phyloP scores from a whole-genome alignment of 2,888 invertebrate species.

The Lasioglossum oenotherae region DNA sequence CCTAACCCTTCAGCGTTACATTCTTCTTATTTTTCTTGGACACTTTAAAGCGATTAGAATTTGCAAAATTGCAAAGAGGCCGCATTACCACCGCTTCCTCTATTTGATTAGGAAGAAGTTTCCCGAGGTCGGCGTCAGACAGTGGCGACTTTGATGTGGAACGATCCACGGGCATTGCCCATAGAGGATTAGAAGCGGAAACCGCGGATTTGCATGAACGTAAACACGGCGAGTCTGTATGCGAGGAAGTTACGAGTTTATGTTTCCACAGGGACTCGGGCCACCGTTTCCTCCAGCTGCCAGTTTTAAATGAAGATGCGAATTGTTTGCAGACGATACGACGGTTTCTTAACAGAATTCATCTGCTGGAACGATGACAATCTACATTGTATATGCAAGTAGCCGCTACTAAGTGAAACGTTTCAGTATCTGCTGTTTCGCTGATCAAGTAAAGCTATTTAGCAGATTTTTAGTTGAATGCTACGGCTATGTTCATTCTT shows the following conservation, averaged over 20 bases:
- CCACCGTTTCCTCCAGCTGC: not conserved
- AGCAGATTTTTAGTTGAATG: not conserved
- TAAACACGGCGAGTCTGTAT: not conserved
- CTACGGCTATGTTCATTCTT: no score
- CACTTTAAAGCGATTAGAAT: not conserved
- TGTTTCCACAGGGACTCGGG: not conserved
- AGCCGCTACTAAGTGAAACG: not conserved
- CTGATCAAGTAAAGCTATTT: not conserved
- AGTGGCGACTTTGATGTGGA: not conserved
- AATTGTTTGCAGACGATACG: not conserved
- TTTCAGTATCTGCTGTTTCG: not conserved
- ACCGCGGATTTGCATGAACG: conserved; percentile 1
- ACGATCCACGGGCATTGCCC: not conserved
- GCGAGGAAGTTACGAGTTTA: not conserved
- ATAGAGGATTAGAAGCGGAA: not conserved
- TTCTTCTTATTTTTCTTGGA: not conserved
- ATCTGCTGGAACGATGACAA: not conserved
- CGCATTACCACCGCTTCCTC: not conserved
- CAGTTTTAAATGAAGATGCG: not conserved
- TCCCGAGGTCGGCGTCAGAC: not conserved
- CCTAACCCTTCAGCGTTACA: not conserved
- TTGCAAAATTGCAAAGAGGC: not conserved
- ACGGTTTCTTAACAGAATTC: conserved; percentile 1
- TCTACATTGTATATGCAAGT: not conserved
- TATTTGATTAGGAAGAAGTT: not conserved